A percentile compares a stretch with the other conserved stretches of the same genome.
Evolutionary conservation across 2,888 invertebrate species (phyloP).

Genomic region (Campopleginae sp.): DNA sequence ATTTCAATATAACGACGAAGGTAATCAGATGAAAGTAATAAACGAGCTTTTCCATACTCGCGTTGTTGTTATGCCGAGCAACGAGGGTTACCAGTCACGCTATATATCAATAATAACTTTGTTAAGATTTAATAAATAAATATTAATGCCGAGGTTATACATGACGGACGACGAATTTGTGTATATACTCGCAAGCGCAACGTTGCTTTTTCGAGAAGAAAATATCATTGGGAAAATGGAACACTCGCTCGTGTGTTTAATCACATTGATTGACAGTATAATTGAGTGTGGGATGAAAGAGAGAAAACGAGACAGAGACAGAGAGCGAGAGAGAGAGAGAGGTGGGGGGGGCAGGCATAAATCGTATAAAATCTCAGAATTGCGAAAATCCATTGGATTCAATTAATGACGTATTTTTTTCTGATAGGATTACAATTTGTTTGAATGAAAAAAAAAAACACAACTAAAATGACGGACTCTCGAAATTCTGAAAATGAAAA

Average conservation of each 20-base stretch:
- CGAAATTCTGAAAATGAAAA: neutral
- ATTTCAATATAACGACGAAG: constrained; percentile 64
- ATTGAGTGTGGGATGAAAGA: constrained; percentile 5
- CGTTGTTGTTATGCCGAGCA: constrained; percentile 1
- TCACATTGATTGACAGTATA: constrained; percentile 41
- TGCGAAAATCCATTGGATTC: neutral
- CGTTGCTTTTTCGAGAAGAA: constrained; percentile 23
- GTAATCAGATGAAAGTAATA: constrained; percentile 68
- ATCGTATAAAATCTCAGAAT: neutral
- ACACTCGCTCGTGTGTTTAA: constrained; percentile 36
- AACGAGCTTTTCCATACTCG: constrained; percentile 56
- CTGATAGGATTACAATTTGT: neutral
- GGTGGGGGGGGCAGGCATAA: neutral
- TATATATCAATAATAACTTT: constrained; percentile 25
- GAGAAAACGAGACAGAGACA: neutral
- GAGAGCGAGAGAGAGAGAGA: neutral
- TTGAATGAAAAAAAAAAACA: neutral
- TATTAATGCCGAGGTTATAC: constrained; percentile 31
- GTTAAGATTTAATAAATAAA: constrained; percentile 47
- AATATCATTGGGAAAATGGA: constrained; percentile 37
- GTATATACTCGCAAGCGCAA: neutral
- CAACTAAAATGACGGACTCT: neutral
- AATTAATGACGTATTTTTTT: neutral
- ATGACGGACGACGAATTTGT: constrained; percentile 2
- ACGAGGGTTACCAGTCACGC: neutral